Conservation (phyloP, 2,797 vertebrate species). For the Pterois miles region DNA sequence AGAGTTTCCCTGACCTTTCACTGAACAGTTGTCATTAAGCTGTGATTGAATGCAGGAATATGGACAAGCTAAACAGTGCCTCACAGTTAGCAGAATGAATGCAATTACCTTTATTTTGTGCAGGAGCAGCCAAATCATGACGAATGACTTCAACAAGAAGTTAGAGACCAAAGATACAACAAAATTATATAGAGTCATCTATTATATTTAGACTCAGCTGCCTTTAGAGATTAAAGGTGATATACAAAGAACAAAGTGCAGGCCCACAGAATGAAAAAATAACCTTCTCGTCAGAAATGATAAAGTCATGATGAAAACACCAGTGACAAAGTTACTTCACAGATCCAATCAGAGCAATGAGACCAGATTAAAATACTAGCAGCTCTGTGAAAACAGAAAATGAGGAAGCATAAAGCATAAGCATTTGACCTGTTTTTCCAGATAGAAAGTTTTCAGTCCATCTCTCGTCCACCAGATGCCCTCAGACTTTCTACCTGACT, state of each 20-base stretch:
- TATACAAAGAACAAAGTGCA: background rate
- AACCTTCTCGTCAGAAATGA: background rate
- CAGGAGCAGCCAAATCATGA: background rate
- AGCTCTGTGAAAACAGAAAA: too few relatives aligned
- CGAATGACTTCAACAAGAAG: background rate
- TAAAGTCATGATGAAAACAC: too few relatives aligned
- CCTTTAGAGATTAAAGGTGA: background rate
- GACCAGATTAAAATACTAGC: too few relatives aligned
- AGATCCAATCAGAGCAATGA: background rate
- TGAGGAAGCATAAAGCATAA: too few relatives aligned
- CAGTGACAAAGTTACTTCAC: background rate
- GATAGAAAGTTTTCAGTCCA: too few relatives aligned
- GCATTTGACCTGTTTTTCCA: too few relatives aligned
- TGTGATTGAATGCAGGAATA: conserved; percentile 4
- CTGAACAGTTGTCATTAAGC: background rate
- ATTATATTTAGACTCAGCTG: background rate
- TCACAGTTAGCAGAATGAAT: background rate
- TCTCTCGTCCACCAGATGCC: too few relatives aligned
- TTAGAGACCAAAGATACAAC: background rate
- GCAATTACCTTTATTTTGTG: conserved; percentile 4
- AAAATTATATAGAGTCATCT: background rate
- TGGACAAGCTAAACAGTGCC: background rate
- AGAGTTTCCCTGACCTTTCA: conserved; percentile 31
- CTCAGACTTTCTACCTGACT: too few relatives aligned
- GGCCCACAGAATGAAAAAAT: background rate